phyloP scores from a whole-genome alignment of 2,888 invertebrate species.

The Zootermopsis nevadensis region DNA sequence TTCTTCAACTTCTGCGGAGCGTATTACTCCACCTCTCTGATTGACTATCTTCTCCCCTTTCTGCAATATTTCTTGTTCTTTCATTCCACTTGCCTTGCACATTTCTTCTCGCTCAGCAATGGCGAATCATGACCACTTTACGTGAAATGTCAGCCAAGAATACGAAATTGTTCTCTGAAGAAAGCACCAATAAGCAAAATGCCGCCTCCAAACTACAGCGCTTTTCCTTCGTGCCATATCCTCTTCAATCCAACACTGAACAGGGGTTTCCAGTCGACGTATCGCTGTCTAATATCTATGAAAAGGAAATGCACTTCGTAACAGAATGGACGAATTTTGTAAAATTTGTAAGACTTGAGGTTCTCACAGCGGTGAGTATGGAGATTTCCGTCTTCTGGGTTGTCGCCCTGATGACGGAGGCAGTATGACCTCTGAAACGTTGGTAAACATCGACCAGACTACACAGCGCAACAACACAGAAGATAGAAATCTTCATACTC shows the following conservation, averaged over 20 bases:
- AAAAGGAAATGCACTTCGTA: too few relatives aligned
- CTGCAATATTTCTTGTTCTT: neutral
- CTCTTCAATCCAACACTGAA: neutral
- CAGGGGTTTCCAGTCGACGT: neutral
- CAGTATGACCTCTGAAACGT: too few relatives aligned
- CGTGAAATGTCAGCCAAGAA: slow-evolving; percentile 13
- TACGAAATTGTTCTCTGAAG: slow-evolving; percentile 13
- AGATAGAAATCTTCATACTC: too few relatives aligned
- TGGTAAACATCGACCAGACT: too few relatives aligned
- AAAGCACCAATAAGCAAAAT: slow-evolving; percentile 16
- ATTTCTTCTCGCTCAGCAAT: slow-evolving; percentile 2
- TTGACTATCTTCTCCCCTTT: slow-evolving; percentile 14
- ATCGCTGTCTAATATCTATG: neutral
- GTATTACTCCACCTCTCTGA: slow-evolving; percentile 6
- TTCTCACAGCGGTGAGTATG: too few relatives aligned
- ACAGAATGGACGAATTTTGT: too few relatives aligned
- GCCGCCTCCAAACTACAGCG: neutral
- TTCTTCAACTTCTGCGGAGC: neutral
- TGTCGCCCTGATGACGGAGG: too few relatives aligned
- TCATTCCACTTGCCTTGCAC: slow-evolving; percentile 12
- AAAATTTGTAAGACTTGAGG: too few relatives aligned
- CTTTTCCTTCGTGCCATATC: neutral
- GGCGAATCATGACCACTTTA: slow-evolving; percentile 16
- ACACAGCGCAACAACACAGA: too few relatives aligned
- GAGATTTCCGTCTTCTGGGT: too few relatives aligned